Evolutionary conservation across 53 echinoderm and acorn worm genomes (phyloP).

Genomic region (Apostichopus leukothele): DNA sequence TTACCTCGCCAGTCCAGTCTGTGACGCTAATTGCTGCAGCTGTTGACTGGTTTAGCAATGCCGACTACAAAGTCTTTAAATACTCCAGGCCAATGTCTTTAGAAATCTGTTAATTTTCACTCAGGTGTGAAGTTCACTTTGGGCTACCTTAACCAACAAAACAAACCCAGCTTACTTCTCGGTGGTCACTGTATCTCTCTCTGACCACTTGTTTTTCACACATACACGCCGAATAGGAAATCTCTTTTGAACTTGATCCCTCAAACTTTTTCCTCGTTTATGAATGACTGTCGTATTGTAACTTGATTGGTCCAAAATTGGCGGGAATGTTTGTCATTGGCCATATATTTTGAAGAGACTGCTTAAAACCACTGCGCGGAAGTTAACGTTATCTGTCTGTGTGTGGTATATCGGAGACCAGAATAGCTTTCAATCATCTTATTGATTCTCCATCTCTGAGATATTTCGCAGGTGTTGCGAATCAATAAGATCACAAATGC

Average conservation of each 20-base stretch:
- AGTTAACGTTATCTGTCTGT: background rate
- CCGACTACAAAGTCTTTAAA: too few species aligned
- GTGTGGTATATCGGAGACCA: background rate
- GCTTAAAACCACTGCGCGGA: background rate
- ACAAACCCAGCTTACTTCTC: too few species aligned
- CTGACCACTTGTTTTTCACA: background rate
- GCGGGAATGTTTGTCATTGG: constrained; percentile 15
- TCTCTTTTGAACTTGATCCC: constrained; percentile 3
- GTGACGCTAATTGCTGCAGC: too few species aligned
- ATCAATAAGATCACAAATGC: constrained; percentile 17
- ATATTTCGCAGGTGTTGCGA: constrained; percentile 26
- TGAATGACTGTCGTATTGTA: background rate
- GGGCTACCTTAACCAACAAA: too few species aligned
- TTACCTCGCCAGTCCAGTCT: too few species aligned
- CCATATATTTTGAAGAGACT: background rate
- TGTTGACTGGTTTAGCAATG: too few species aligned
- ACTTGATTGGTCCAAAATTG: background rate
- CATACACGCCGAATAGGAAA: background rate
- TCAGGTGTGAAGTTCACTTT: too few species aligned
- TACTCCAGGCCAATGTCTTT: too few species aligned
- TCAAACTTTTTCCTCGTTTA: background rate
- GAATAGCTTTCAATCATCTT: background rate
- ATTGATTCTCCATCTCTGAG: constrained; percentile 3
- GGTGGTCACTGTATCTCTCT: too few species aligned
- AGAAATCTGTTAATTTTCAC: too few species aligned